Evolutionary conservation across 2,113 vertebrate species (phyloP).

Genomic region (Paratilapia polleni): DNA sequence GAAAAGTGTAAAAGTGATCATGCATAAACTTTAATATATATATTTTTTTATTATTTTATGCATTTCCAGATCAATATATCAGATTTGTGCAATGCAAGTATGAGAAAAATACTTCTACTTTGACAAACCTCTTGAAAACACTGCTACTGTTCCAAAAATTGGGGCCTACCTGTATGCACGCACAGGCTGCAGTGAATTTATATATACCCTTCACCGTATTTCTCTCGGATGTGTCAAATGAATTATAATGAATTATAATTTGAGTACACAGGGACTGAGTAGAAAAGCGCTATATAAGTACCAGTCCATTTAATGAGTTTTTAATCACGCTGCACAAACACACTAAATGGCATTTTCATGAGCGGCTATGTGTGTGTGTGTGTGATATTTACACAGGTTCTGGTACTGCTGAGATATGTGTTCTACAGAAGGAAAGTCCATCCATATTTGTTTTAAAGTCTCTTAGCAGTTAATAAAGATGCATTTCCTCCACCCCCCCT

Average conservation of each 20-base stretch:
- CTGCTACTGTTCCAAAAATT: not conserved
- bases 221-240: constrained; percentile 11
- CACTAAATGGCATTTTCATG: constrained; percentile 47
- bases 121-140: not conserved
- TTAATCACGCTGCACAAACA: constrained; percentile 35
- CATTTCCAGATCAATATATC: not conserved
- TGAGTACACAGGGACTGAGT: no score
- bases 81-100: not conserved
- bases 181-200: not conserved
- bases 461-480: constrained; percentile 87
- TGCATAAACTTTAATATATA: not conserved
- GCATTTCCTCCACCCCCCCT: constrained; percentile 83
- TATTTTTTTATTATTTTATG: not conserved
- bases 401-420: constrained; percentile 41
- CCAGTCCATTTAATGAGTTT: no score
- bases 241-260: not conserved
- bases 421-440: constrained; percentile 53
- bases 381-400: constrained; percentile 57
- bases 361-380: constrained; percentile 44
- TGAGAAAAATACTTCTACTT: not conserved
- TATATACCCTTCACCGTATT: not conserved
- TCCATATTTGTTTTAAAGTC: constrained; percentile 88
- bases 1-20: not conserved
- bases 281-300: no score
- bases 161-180: not conserved